A percentile compares a stretch with the other conserved stretches of the same genome.
Conservation (phyloP, 2,113 vertebrate genomes). For the Syngnathoides biaculeatus region DNA sequence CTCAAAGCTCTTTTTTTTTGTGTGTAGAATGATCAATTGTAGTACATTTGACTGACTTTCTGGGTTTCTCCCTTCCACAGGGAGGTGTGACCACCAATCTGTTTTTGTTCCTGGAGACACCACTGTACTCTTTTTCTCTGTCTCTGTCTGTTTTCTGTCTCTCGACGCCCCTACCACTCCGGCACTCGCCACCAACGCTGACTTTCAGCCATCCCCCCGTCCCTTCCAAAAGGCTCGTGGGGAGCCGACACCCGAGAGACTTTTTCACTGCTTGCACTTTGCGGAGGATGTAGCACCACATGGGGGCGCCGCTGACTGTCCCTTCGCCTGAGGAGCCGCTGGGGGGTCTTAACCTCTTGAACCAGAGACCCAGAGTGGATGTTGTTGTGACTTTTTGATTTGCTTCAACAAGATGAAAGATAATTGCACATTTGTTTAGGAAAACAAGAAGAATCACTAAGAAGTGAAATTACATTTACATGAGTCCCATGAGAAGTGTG, state of each 20-base stretch:
- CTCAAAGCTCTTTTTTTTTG: neutral
- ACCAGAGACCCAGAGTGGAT: neutral
- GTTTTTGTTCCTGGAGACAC: slow-evolving; percentile 38
- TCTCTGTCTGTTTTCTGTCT: slow-evolving; percentile 52
- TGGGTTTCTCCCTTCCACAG: slow-evolving; percentile 41
- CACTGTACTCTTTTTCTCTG: slow-evolving; percentile 66
- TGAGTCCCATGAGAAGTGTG: slow-evolving; percentile 28
- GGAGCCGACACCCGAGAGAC: slow-evolving; percentile 52
- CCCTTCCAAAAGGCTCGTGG: neutral
- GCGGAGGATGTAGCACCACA: slow-evolving; percentile 61
- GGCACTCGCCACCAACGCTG: neutral
- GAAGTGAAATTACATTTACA: slow-evolving; percentile 52
- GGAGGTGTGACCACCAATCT: slow-evolving; percentile 69
- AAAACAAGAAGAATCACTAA: slow-evolving; percentile 48
- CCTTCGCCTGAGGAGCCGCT: neutral
- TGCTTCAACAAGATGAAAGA: slow-evolving; percentile 31
- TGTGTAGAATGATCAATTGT: neutral
- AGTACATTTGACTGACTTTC: neutral
- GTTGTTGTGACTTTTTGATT: slow-evolving; percentile 26
- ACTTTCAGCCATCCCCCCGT: neutral
- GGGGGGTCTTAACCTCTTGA: neutral
- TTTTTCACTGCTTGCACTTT: slow-evolving; percentile 75
- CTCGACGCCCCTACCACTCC: slow-evolving; percentile 5
- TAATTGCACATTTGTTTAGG: slow-evolving; percentile 61
- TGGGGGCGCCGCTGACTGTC: slow-evolving; percentile 5